phyloP scores from a whole-genome alignment of 2,888 invertebrate genomes.

The Tinea trinotella region DNA sequence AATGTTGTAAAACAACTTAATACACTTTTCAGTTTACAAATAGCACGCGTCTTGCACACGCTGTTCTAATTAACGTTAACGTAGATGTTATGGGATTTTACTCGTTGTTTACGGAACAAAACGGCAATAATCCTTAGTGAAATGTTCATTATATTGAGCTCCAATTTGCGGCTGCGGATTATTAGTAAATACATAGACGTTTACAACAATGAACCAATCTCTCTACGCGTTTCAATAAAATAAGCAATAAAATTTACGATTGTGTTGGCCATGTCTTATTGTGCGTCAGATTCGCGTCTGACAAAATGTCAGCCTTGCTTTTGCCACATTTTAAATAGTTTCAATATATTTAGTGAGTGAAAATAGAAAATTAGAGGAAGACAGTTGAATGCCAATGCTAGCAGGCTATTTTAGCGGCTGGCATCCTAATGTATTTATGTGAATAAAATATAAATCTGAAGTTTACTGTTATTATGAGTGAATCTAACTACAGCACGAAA shows the following conservation, averaged over 20 bases:
- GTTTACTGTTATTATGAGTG: background rate
- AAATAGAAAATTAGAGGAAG: slow-evolving; percentile 58
- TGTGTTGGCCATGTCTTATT: slow-evolving; percentile 8
- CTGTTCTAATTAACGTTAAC: background rate
- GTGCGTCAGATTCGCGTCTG: slow-evolving; percentile 8
- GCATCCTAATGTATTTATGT: slow-evolving; percentile 26
- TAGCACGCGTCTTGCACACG: background rate
- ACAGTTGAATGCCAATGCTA: slow-evolving; percentile 65
- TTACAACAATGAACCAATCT: slow-evolving; percentile 4
- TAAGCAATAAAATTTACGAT: slow-evolving; percentile 6
- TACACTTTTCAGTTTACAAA: background rate
- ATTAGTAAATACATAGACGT: background rate
- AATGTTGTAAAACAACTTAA: no score
- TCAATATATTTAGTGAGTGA: slow-evolving; percentile 48
- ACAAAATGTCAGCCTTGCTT: slow-evolving; percentile 18
- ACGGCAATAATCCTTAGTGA: slow-evolving; percentile 5
- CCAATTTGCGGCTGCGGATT: background rate
- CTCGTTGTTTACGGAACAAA: slow-evolving; percentile 5
- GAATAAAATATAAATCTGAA: slow-evolving; percentile 25
- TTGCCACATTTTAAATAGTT: slow-evolving; percentile 19
- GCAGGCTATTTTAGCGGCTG: slow-evolving; percentile 44
- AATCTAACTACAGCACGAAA: background rate
- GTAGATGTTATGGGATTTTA: background rate
- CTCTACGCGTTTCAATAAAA: slow-evolving; percentile 14
- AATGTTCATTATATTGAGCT: slow-evolving; percentile 6